Percentiles rank a stretch among this genome's conserved stretches.
Evolutionary conservation across 2,113 vertebrate species (phyloP).

Genomic region (Sander lucioperca): DNA sequence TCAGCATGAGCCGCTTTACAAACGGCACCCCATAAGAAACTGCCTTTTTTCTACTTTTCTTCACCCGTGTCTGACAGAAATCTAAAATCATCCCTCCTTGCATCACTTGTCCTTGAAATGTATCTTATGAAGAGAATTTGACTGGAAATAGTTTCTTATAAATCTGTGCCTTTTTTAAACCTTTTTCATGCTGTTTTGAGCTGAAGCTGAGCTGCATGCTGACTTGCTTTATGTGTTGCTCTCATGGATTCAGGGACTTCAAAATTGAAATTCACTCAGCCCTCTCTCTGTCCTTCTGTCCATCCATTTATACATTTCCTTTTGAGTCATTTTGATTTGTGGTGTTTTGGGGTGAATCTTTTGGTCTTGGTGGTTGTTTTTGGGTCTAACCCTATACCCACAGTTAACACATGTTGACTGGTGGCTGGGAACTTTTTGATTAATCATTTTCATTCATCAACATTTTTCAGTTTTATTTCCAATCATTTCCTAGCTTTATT

Average conservation of each 20-base stretch:
- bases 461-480: background rate
- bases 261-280: slow-evolving; percentile 24
- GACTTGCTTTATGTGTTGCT: slow-evolving; percentile 23
- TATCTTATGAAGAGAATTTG: slow-evolving; percentile 33
- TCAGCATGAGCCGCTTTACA: too few relatives aligned
- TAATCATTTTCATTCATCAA: slow-evolving; percentile 11
- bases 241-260: slow-evolving; percentile 19
- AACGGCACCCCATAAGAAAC: too few relatives aligned
- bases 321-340: background rate
- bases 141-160: slow-evolving; percentile 30
- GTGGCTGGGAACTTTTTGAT: slow-evolving; percentile 29
- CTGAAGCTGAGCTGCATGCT: slow-evolving; percentile 24
- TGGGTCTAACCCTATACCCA: slow-evolving; percentile 13
- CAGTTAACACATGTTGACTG: slow-evolving; percentile 18
- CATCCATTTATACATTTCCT: slow-evolving; percentile 13
- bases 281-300: slow-evolving; percentile 1
- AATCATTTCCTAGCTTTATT: background rate
- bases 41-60: background rate
- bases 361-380: background rate
- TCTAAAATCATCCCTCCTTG: slow-evolving; percentile 2
- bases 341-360: background rate
- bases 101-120: slow-evolving; percentile 13
- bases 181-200: slow-evolving; percentile 21
- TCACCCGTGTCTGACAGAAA: slow-evolving; percentile 13
- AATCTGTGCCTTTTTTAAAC: slow-evolving; percentile 11